Conservation (phyloP, 2,888 invertebrate genomes). For the Drosophila kambysellisi region DNA sequence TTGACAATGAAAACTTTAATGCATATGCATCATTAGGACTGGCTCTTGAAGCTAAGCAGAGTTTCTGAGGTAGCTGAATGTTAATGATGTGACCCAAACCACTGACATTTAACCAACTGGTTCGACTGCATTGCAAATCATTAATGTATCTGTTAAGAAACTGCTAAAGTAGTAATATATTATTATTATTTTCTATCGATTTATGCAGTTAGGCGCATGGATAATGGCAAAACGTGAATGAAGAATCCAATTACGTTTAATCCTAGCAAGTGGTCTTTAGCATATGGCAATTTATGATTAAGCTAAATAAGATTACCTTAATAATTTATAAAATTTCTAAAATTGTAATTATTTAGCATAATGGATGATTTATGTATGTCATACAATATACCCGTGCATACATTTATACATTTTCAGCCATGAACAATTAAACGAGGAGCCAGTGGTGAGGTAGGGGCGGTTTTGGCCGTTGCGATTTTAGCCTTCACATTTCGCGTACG, state of each 20-base stretch:
- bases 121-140: slow-evolving; percentile 41
- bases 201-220: not conserved
- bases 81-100: slow-evolving; percentile 65
- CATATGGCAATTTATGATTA: not conserved
- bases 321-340: not conserved
- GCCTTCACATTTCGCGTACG: slow-evolving; percentile 63
- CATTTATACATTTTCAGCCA: slow-evolving; percentile 24
- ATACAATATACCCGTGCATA: slow-evolving; percentile 21
- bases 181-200: slow-evolving; percentile 3
- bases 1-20: slow-evolving; percentile 66
- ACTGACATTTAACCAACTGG: slow-evolving; percentile 76
- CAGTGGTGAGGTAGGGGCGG: slow-evolving; percentile 9
- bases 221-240: slow-evolving; percentile 7
- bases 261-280: slow-evolving; percentile 7
- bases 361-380: slow-evolving; percentile 15
- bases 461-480: slow-evolving; percentile 31
- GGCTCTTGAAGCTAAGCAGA: not conserved
- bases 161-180: slow-evolving; percentile 3
- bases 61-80: slow-evolving; percentile 42
- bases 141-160: not conserved
- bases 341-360: not conserved
- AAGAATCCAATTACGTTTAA: slow-evolving; percentile 13
- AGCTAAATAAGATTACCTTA: not conserved
- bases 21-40: slow-evolving; percentile 6
- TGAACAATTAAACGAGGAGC: slow-evolving; percentile 25